A percentile compares a stretch with the other conserved stretches of the same genome.
These are phyloP conservation scores for Molanna angustata DNA, from an alignment of 2,888 invertebrate genomes.

Conservation along the genomic window DNA sequence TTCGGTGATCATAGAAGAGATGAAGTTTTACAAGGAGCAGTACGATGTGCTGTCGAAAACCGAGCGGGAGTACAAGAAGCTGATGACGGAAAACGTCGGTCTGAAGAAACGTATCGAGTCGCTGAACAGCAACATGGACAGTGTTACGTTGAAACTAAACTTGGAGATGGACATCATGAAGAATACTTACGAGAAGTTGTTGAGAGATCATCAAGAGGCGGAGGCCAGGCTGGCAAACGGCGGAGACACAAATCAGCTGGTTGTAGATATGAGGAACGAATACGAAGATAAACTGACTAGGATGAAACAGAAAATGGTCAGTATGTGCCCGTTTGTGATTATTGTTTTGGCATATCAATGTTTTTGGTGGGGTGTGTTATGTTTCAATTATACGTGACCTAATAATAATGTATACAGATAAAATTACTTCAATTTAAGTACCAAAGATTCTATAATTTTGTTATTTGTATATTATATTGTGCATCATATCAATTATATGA, in stretches of 20 bases:
- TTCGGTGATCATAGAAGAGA: conserved; percentile 34
- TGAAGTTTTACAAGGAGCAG: conserved; percentile 4
- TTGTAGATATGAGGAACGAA: conserved; percentile 60
- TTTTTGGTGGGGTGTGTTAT: conserved; percentile 42
- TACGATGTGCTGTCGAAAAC: not conserved
- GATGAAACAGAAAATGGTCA: conserved; percentile 81
- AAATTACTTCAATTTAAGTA: too few species aligned
- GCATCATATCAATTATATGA: too few species aligned
- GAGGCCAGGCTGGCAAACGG: conserved; percentile 40
- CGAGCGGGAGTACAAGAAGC: conserved; percentile 36
- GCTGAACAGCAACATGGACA: conserved; percentile 18
- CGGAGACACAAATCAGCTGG: conserved; percentile 35
- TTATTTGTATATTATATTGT: too few species aligned
- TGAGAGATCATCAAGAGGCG: conserved; percentile 23
- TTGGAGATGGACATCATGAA: conserved; percentile 40
- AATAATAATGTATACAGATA: too few species aligned
- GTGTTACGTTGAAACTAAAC: conserved; percentile 35
- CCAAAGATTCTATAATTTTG: too few species aligned
- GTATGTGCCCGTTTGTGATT: conserved; percentile 51
- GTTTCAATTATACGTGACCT: too few species aligned
- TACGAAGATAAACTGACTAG: conserved; percentile 73
- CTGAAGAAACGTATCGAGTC: conserved; percentile 42
- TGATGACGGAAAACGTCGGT: conserved; percentile 39
- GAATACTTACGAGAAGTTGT: conserved; percentile 10
- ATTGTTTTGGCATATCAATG: conserved; percentile 52